Conservation (phyloP, 1,140 invertebrate genomes). For the Drosophila asahinai region DNA sequence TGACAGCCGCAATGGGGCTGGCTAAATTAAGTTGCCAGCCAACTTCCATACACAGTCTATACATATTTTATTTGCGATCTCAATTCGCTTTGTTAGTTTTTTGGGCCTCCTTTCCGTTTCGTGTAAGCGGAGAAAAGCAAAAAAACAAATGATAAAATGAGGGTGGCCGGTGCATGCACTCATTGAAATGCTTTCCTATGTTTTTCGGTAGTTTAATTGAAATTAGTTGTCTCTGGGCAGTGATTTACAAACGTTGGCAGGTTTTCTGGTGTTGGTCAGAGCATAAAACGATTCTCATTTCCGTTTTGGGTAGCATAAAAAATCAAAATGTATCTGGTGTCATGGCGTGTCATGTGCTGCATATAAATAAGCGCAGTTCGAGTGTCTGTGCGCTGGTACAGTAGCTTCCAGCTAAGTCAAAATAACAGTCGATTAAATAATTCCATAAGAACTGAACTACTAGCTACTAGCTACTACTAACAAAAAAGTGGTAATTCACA, state of each 20-base stretch:
- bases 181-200: slow-evolving; percentile 21
- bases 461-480: neutral
- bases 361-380: slow-evolving; percentile 64
- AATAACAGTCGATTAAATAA: neutral
- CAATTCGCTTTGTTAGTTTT: slow-evolving; percentile 51
- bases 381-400: slow-evolving; percentile 35
- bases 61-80: slow-evolving; percentile 45
- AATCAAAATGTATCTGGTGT: slow-evolving; percentile 48
- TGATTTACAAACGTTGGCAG: slow-evolving; percentile 38
- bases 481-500: too few relatives aligned
- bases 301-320: slow-evolving; percentile 60
- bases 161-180: slow-evolving; percentile 28
- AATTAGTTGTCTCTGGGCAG: slow-evolving; percentile 37
- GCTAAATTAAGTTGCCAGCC: slow-evolving; percentile 52
- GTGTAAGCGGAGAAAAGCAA: neutral
- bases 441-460: neutral
- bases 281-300: slow-evolving; percentile 70
- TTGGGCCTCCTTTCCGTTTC: slow-evolving; percentile 11
- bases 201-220: slow-evolving; percentile 39
- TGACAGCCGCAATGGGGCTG: slow-evolving; percentile 30
- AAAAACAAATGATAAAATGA: slow-evolving; percentile 17
- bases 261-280: slow-evolving; percentile 46
- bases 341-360: slow-evolving; percentile 42
- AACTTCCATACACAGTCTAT: slow-evolving; percentile 13
- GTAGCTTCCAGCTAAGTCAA: slow-evolving; percentile 22